Base-by-base conservation (phyloP, 2,113 vertebrate genomes). In the Tachysurus fulvidraco region DNA sequence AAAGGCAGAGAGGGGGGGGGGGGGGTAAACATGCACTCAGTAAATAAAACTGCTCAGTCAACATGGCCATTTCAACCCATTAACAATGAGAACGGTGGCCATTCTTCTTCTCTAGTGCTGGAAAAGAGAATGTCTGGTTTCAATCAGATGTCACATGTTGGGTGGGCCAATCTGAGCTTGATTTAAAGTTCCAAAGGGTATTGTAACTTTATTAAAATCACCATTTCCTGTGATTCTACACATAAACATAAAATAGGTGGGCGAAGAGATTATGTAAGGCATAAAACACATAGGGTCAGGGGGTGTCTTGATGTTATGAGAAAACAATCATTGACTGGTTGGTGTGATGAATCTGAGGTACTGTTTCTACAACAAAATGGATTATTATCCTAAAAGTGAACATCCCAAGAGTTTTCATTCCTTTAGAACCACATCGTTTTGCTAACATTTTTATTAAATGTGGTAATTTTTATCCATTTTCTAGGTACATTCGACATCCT, bases 11-110 rank as follows among this genome's bases (percentile, higher is more conserved):
- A 76, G 41, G n/a, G 93, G 90, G 90, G 76, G 76, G 86, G 91
- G 90, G 55, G 91, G 90, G 93, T 93, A 94, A 95, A 95, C 92
- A 94, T 89, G 89, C 92, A 87, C 91, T 91, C 88, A 91, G 92
- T 93, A 94, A 94, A 94, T 93, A 93, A 94, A 94, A 94, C 93
- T 92, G 90, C 91, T 93, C 86, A 88, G 94, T 95, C 94, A 95
- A 95, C 94, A 92, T 73, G 67, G 85, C 90, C 90, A 92, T 93
- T 93, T 93, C 89, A 93, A 86, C 80, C 92, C 91, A 94, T 95
- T 95, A 95, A 94, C 94, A 93, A 91, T 89, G 28, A 90, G 84
- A 81, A 90, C 88, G 87, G 90, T 65, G 81, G 28, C 23, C 88
- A 87, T 92, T 91, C 87, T 87, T 85, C 90, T 89, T 80, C 78